Conservation (phyloP, 1,140 invertebrate species). For the Penaeus japonicus region DNA sequence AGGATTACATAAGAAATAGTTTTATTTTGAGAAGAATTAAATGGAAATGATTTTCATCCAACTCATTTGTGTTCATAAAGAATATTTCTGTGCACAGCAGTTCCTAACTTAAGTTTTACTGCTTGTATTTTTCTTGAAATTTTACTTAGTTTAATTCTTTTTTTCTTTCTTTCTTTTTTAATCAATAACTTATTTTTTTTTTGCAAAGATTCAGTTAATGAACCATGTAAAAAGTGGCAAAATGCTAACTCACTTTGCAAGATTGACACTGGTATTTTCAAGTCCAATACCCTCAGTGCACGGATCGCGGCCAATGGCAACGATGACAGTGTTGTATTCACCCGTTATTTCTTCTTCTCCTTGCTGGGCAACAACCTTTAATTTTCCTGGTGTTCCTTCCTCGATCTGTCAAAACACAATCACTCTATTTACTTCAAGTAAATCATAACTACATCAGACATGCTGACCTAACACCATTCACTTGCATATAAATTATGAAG, state of each 20-base stretch:
- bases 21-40: background rate
- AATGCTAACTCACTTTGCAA: conserved; percentile 55
- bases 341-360: conserved; percentile 62
- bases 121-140: background rate
- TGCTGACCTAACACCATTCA: too few relatives aligned
- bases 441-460: too few relatives aligned
- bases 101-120: too few relatives aligned
- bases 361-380: conserved; percentile 60
- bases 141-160: background rate
- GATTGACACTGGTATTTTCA: conserved; percentile 68
- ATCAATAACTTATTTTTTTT: too few relatives aligned
- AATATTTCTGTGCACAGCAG: background rate
- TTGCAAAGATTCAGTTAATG: too few relatives aligned
- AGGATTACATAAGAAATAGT: background rate
- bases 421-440: too few relatives aligned
- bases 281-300: conserved; percentile 70
- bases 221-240: background rate
- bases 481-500: too few relatives aligned
- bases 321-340: conserved; percentile 69
- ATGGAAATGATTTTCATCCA: background rate
- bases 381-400: conserved; percentile 46
- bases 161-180: too few relatives aligned
- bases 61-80: background rate
- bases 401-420: conserved; percentile 18
- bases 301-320: conserved; percentile 74